A percentile compares a stretch with the other conserved stretches of the same genome.
phyloP scores from a whole-genome alignment of 2,113 vertebrate species.

The Chaetops frenatus region DNA sequence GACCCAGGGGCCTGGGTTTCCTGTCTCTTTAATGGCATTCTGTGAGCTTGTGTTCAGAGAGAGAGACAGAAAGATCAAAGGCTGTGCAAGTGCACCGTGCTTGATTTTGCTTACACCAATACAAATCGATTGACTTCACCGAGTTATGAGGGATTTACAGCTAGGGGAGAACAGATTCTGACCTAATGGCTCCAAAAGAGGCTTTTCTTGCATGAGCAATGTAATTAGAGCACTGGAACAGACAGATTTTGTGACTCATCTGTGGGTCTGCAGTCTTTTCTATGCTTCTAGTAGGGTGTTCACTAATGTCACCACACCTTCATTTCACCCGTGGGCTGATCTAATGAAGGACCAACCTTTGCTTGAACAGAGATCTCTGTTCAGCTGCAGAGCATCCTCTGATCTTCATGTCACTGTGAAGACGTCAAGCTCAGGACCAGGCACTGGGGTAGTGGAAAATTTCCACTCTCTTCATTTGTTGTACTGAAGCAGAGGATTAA shows the following conservation, averaged over 20 bases:
- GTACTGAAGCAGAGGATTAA: not conserved
- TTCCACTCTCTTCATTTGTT: not conserved
- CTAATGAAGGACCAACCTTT: constrained; percentile 14
- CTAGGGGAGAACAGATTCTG: constrained; percentile 37
- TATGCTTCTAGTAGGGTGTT: constrained; percentile 29
- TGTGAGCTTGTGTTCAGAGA: not conserved
- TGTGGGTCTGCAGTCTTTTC: constrained; percentile 46
- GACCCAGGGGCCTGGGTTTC: not conserved
- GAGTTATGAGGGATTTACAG: constrained; percentile 52
- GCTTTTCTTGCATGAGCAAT: constrained; percentile 53
- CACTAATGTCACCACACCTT: constrained; percentile 36
- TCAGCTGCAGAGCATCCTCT: not conserved
- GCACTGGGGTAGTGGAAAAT: not conserved
- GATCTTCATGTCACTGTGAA: not conserved
- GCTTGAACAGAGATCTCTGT: not conserved
- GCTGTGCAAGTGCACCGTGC: not conserved
- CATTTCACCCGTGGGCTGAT: not conserved
- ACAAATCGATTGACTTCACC: constrained; percentile 48
- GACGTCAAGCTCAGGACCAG: not conserved
- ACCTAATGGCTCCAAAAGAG: constrained; percentile 49
- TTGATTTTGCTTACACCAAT: constrained; percentile 58
- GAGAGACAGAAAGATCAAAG: constrained; percentile 28
- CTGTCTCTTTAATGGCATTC: constrained; percentile 26
- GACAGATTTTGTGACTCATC: constrained; percentile 42
- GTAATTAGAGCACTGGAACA: constrained; percentile 59